Evolutionary conservation across 37 sponge, comb jelly and placozoan genomes (phyloP).

Genomic region (Chondrilla cf. caribensis): DNA sequence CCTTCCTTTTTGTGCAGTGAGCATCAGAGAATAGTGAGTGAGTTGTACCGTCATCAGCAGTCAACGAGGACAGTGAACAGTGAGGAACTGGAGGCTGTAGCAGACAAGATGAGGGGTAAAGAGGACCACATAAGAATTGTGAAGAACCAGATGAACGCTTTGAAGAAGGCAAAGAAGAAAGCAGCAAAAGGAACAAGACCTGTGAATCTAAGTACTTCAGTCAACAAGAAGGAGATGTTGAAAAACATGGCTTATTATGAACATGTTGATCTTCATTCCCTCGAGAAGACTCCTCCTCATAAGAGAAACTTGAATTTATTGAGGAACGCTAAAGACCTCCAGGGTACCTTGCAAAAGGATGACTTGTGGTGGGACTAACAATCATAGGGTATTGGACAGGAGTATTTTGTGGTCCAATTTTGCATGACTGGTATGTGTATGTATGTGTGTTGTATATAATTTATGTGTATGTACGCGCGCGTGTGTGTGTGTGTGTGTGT

Average conservation of each 20-base stretch:
- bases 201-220: not conserved
- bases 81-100: constrained; percentile 24
- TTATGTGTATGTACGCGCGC: not conserved
- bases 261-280: not conserved
- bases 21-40: constrained; percentile 40
- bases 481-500: too few species aligned
- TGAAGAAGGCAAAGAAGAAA: constrained; percentile 6
- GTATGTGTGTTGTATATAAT: too few species aligned
- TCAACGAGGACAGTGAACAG: not conserved
- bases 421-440: not conserved
- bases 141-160: not conserved
- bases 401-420: too few species aligned
- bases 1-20: constrained; percentile 22
- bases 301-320: constrained; percentile 26
- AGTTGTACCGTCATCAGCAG: not conserved
- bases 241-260: constrained; percentile 11
- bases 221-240: not conserved
- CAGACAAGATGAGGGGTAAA: constrained; percentile 41
- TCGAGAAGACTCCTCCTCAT: not conserved
- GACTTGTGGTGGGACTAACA: constrained; percentile 53
- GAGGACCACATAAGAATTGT: constrained; percentile 50
- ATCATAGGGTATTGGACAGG: too few species aligned
- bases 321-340: constrained; percentile 44
- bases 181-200: not conserved
- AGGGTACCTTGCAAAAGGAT: constrained; percentile 48